Percentiles rank a stretch among this genome's conserved stretches.
Conservation (phyloP, 23 tunicate species). For the Ascidia mentula region DNA sequence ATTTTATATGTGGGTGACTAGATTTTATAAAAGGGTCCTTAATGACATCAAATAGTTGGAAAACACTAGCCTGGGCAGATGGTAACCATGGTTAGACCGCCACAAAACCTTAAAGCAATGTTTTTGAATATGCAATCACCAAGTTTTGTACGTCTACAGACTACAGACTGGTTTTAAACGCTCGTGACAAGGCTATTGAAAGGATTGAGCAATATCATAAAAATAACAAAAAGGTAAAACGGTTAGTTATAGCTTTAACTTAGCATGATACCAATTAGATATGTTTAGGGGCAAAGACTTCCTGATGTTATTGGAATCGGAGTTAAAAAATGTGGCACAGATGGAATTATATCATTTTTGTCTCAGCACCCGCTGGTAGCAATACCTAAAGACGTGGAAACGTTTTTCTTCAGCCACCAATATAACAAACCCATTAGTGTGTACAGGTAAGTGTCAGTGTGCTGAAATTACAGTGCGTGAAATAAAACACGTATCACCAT, state of each 20-base stretch:
- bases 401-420: conserved; percentile 2
- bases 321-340: conserved; percentile 49
- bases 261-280: too few relatives aligned
- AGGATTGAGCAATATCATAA: background rate
- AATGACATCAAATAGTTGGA: too few relatives aligned
- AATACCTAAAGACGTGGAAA: conserved; percentile 5
- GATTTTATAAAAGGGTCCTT: too few relatives aligned
- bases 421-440: background rate
- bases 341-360: conserved; percentile 19
- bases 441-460: background rate
- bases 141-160: background rate
- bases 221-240: too few relatives aligned
- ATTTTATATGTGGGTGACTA: too few relatives aligned
- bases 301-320: conserved; percentile 46
- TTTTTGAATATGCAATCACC: background rate
- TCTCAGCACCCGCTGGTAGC: conserved; percentile 30
- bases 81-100: too few relatives aligned
- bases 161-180: background rate
- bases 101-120: too few relatives aligned
- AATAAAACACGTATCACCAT: background rate
- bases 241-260: too few relatives aligned
- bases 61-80: too few relatives aligned
- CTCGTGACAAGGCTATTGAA: background rate
- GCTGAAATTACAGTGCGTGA: background rate
- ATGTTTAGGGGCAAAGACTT: background rate